phyloP scores from a whole-genome alignment of 2,797 vertebrate species.

The Hemitrygon akajei region DNA sequence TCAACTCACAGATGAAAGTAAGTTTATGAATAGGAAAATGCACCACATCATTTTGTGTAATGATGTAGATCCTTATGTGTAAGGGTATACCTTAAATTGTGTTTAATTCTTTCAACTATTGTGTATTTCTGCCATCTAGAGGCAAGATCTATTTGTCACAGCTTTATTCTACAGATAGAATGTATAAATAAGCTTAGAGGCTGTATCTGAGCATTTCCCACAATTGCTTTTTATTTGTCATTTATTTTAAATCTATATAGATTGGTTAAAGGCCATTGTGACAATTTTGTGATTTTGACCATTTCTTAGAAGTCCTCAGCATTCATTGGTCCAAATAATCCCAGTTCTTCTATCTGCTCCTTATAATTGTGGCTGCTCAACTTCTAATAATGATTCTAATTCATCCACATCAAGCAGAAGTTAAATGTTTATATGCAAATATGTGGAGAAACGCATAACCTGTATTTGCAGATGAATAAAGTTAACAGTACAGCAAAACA shows the following conservation, averaged over 20 bases:
- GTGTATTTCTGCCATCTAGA: conserved; percentile 33
- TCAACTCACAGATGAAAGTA: background rate
- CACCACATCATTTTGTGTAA: background rate
- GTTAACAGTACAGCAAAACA: no score
- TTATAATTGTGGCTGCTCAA: background rate
- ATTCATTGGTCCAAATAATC: background rate
- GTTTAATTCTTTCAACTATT: background rate
- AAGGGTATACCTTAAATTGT: background rate
- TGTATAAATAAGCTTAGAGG: background rate
- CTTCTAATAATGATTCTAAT: background rate
- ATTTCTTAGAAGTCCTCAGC: background rate
- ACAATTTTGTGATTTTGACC: background rate
- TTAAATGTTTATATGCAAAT: background rate
- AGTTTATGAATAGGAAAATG: background rate
- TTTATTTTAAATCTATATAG: background rate
- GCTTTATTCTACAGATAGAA: background rate
- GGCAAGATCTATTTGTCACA: background rate
- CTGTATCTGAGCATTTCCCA: background rate
- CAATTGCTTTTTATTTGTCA: background rate
- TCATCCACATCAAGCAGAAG: background rate
- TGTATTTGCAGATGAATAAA: background rate
- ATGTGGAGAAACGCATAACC: background rate
- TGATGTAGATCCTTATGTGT: background rate
- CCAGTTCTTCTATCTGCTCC: background rate
- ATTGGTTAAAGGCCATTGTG: background rate